phyloP scores from a whole-genome alignment of 2,797 vertebrate species.

The Odontamblyopus lacepedii region DNA sequence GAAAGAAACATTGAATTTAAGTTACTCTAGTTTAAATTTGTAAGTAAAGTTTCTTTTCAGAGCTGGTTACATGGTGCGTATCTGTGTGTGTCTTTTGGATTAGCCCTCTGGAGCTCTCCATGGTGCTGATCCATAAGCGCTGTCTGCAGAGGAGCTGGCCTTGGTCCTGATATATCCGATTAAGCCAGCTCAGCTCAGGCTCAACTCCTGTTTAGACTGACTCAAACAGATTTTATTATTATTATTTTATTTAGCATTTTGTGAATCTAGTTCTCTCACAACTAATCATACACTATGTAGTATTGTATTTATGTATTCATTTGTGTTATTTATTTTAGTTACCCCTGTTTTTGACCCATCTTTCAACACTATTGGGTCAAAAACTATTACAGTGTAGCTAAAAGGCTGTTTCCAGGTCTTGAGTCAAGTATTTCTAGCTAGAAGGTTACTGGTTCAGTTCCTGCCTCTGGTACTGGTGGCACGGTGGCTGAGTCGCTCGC shows the following conservation, averaged over 20 bases:
- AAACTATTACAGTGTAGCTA: too few relatives aligned
- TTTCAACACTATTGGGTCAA: background rate
- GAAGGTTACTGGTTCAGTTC: too few relatives aligned
- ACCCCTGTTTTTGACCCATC: background rate
- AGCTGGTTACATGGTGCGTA: too few relatives aligned
- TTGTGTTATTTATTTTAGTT: background rate
- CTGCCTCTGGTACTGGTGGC: too few relatives aligned
- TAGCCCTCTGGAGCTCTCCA: constrained; percentile 17
- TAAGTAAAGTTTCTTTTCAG: too few relatives aligned
- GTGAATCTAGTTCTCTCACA: background rate
- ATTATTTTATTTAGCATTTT: too few relatives aligned
- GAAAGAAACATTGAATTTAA: too few relatives aligned
- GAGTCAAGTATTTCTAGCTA: too few relatives aligned
- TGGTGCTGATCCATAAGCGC: constrained; percentile 16
- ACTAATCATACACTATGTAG: background rate
- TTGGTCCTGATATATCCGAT: background rate
- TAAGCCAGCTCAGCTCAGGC: too few relatives aligned
- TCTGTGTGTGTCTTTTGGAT: background rate
- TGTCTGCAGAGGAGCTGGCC: background rate
- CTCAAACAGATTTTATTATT: background rate
- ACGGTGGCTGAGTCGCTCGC: too few relatives aligned
- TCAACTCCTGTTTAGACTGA: background rate
- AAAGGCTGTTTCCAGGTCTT: too few relatives aligned
- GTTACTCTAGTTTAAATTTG: too few relatives aligned
- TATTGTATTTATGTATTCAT: background rate